Base-by-base conservation (phyloP, 2,888 invertebrate species). In the Lypha dubia region DNA sequence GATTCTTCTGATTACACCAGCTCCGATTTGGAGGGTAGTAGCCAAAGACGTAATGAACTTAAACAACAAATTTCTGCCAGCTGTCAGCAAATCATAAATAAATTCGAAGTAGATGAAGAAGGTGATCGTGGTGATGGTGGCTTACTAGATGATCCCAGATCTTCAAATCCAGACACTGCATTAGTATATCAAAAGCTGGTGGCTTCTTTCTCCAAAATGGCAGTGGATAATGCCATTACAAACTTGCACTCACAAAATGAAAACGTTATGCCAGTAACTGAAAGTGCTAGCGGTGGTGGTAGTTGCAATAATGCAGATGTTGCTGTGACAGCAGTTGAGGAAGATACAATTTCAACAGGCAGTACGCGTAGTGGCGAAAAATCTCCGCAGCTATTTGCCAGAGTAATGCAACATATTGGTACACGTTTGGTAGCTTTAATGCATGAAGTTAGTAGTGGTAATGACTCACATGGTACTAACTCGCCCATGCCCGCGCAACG, bases 1-100 rank as follows among this genome's bases (percentile, higher is more conserved):
- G 98, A 98, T 91, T 97, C 97, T 3, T 97, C 97, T 0, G 97
- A 98, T 91, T 97, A 97, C 89, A 97, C 97, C 1, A 97, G 97
- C 86, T 97, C 97, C 0, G 97, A 98, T 91, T 93, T 97, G 71
- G 97, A 97, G 89, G 95, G 95, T 7, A 94, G 93, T 8, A 92
- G 92, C n/a, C 83, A 82, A 24, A 92, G 93, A 13, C 94, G 94
- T 65, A 94, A 96, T 89, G 95, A 95, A 0, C 91, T 97, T 13
- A 95, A 96, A 88, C 96, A 96, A 88, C 96, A 97, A 92, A 97
- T 97, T 89, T 97, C 97, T 0, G 96, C 96, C 84, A 97, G 97
- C 89, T 97, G 97, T 89, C 95, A 97, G 87, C 96, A 97, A 91
- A 97, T 97, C 77, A 97, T 97, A 87, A 96, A 95, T 90, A 97